A percentile compares a stretch with the other conserved stretches of the same genome.
Conservation (phyloP, 2,113 vertebrate species). For the Pteruthius melanotis region DNA sequence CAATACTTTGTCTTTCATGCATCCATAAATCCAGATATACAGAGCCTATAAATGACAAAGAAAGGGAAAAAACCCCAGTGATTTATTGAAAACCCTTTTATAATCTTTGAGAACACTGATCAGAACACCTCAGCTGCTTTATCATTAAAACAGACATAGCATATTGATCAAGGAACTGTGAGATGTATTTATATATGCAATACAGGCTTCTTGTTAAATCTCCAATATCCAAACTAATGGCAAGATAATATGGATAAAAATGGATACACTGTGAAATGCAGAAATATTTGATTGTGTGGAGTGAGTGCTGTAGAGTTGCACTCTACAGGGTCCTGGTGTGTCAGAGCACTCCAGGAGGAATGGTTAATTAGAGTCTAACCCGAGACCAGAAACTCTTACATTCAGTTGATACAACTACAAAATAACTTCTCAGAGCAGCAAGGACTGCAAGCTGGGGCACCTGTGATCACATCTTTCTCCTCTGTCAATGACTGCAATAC, state of each 20-base stretch:
- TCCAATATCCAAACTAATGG: background rate
- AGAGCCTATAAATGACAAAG: background rate
- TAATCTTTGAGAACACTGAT: background rate
- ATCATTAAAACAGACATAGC: background rate
- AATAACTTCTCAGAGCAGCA: background rate
- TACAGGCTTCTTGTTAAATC: background rate
- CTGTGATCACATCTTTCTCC: background rate
- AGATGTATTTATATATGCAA: background rate
- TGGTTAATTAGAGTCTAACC: background rate
- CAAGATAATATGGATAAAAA: background rate
- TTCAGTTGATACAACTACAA: rapidly evolving
- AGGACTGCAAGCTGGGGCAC: background rate
- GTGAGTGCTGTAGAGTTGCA: background rate
- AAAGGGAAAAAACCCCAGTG: background rate
- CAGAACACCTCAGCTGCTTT: background rate
- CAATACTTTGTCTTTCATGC: background rate
- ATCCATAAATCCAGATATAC: background rate
- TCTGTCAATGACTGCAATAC: background rate
- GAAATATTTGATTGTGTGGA: background rate
- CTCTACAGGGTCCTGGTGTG: background rate
- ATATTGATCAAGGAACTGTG: background rate
- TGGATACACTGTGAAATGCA: background rate
- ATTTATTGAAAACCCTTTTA: background rate
- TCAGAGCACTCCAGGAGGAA: background rate
- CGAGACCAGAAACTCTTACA: background rate